These are phyloP conservation scores for Ceraclea dissimilis DNA, from an alignment of 2,888 invertebrate genomes.

Conservation along the genomic window DNA sequence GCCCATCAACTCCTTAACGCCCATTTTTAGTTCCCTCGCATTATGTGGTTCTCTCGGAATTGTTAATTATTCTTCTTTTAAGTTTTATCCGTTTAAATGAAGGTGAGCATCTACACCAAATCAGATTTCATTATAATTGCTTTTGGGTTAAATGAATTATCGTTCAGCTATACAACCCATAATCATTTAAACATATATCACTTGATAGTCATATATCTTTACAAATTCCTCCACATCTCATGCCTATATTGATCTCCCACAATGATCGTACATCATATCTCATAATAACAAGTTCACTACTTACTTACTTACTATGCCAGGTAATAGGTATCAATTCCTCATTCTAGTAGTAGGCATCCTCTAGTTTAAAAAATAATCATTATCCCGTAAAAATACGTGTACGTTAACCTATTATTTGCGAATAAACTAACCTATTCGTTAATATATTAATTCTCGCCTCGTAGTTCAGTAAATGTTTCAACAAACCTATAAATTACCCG, in stretches of 20 bases:
- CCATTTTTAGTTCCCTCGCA: slow-evolving; percentile 15
- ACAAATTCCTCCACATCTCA: not conserved
- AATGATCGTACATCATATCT: not conserved
- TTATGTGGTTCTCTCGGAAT: slow-evolving; percentile 15
- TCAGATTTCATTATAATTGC: slow-evolving; percentile 24
- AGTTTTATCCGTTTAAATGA: slow-evolving; percentile 13
- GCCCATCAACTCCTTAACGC: slow-evolving; percentile 22
- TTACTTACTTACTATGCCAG: too few species aligned
- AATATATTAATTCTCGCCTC: too few species aligned
- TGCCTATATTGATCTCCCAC: not conserved
- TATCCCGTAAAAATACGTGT: too few species aligned
- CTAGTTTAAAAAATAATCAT: too few species aligned
- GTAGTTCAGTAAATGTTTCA: too few species aligned
- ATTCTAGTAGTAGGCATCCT: too few species aligned
- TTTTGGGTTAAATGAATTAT: slow-evolving; percentile 25
- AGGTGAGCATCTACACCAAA: slow-evolving; percentile 18
- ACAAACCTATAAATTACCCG: too few species aligned
- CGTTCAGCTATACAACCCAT: slow-evolving; percentile 16
- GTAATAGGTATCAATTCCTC: too few species aligned
- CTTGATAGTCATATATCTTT: slow-evolving; percentile 2
- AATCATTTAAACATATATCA: slow-evolving; percentile 25
- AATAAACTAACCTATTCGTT: too few species aligned
- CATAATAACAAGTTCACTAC: too few species aligned
- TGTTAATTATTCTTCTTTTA: slow-evolving; percentile 23
- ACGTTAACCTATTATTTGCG: too few species aligned